These are phyloP conservation scores for Pygoscelis adeliae DNA, from an alignment of 2,113 vertebrate species.

Conservation along the genomic window DNA sequence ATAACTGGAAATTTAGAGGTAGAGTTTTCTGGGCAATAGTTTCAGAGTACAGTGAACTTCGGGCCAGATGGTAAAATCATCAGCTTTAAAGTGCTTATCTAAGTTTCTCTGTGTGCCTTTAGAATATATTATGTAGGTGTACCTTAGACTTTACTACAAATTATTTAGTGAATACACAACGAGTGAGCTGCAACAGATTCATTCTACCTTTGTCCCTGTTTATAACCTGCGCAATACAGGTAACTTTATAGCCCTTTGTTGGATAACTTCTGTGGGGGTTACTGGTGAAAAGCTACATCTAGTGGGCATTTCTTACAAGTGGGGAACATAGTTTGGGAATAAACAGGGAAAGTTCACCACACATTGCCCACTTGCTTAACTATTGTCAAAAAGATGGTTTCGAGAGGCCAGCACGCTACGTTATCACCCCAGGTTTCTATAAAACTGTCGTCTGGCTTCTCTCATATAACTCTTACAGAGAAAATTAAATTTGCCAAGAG, in stretches of 20 bases:
- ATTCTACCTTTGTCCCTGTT: neutral
- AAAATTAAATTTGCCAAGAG: conserved; percentile 33
- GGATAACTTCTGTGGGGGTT: neutral
- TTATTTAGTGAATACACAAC: neutral
- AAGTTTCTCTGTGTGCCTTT: neutral
- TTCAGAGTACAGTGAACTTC: neutral
- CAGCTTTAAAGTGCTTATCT: neutral
- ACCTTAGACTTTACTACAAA: neutral
- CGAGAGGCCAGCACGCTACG: neutral
- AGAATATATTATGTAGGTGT: neutral
- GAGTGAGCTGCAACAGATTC: neutral
- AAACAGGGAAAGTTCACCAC: neutral
- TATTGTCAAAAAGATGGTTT: neutral
- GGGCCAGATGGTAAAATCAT: neutral
- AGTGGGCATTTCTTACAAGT: neutral
- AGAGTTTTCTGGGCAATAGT: neutral
- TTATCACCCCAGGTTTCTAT: neutral
- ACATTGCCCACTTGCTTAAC: neutral
- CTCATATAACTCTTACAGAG: neutral
- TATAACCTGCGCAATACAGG: neutral
- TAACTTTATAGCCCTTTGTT: neutral
- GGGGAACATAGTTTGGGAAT: neutral
- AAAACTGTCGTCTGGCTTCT: neutral
- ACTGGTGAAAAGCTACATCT: neutral
- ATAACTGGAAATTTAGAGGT: neutral